Evolutionary conservation across 2,797 vertebrate species (phyloP).

Genomic region (Eidolon dupreanum): DNA sequence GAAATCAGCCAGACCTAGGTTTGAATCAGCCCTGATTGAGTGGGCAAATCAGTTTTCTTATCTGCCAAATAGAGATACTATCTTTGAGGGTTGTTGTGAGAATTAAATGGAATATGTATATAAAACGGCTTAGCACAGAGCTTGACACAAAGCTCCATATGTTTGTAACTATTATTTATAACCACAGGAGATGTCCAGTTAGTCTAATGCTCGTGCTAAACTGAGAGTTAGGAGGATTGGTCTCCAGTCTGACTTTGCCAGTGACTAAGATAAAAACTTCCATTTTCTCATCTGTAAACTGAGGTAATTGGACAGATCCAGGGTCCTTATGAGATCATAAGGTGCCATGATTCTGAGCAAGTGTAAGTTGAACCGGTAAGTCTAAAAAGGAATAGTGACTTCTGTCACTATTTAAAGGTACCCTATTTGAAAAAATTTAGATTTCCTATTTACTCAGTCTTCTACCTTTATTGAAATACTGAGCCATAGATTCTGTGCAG

Average conservation of each 20-base stretch:
- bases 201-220: background rate
- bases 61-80: background rate
- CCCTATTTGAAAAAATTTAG: background rate
- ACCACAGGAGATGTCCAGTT: background rate
- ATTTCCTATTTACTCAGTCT: background rate
- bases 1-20: background rate
- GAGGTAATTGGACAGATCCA: background rate
- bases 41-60: background rate
- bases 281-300: background rate
- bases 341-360: background rate
- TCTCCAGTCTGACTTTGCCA: background rate
- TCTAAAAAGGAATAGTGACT: background rate
- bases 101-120: background rate
- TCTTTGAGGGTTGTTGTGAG: background rate
- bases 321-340: background rate
- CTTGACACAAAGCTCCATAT: background rate
- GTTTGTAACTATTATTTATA: background rate
- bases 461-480: background rate
- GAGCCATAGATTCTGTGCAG: background rate
- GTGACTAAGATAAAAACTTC: background rate
- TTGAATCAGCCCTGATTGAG: background rate
- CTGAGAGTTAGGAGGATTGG: background rate
- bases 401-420: background rate
- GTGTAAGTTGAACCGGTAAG: background rate
- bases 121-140: background rate